A percentile compares a stretch with the other conserved stretches of the same genome.
Conservation (phyloP, 2,113 vertebrate species). For the Ceratotherium simum region DNA sequence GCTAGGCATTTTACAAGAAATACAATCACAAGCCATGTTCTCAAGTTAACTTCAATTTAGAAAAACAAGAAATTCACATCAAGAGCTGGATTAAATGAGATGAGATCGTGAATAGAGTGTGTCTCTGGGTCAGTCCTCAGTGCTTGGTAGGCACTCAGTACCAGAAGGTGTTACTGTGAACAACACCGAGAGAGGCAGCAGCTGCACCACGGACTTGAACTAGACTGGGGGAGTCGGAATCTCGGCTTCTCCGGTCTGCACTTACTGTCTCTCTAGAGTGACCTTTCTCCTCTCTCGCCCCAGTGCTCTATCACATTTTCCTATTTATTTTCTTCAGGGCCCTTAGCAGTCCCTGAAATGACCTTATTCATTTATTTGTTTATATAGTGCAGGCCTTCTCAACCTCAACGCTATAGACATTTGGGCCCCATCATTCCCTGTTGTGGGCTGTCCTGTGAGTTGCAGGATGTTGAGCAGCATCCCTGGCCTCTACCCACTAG, state of each 20-base stretch:
- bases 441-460: neutral
- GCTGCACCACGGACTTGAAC: fast-evolving
- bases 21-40: neutral
- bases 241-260: neutral
- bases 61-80: neutral
- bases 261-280: neutral
- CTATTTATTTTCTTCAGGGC: neutral
- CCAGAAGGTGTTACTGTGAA: neutral
- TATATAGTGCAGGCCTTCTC: neutral
- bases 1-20: neutral
- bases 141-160: neutral
- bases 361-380: neutral
- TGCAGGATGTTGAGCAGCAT: neutral
- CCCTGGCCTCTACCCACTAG: neutral
- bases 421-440: neutral
- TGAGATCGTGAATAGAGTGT: neutral
- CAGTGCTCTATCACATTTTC: neutral
- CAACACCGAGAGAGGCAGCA: neutral
- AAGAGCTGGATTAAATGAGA: neutral
- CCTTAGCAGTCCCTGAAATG: neutral
- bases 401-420: neutral
- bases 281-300: neutral
- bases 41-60: neutral
- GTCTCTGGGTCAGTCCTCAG: neutral
- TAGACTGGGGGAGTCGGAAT: neutral